These are phyloP conservation scores for Ailuropoda melanoleuca DNA, from an alignment of 2,113 vertebrate species.

Conservation along the genomic window DNA sequence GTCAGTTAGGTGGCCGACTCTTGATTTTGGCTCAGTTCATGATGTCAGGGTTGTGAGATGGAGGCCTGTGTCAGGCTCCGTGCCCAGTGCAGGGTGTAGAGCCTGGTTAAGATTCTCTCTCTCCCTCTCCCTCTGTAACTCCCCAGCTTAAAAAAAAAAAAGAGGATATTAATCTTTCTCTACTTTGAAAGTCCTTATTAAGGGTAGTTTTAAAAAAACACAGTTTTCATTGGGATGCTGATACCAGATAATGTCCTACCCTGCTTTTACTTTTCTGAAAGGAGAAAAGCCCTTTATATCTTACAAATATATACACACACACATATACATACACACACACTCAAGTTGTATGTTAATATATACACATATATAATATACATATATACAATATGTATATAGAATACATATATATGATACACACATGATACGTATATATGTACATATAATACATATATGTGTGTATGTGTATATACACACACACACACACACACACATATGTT, in stretches of 20 bases:
- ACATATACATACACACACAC: neutral
- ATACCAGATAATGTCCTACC: slow-evolving; percentile 21
- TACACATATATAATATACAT: neutral
- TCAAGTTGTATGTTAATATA: neutral
- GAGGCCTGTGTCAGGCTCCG: neutral
- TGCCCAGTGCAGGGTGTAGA: neutral
- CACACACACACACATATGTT: neutral
- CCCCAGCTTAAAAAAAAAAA: no score
- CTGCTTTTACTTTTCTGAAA: slow-evolving; percentile 55
- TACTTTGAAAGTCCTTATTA: slow-evolving; percentile 21
- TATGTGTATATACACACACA: no score
- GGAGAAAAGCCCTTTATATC: slow-evolving; percentile 43
- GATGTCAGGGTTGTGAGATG: neutral
- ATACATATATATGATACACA: neutral
- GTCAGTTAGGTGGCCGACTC: neutral
- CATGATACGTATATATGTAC: neutral
- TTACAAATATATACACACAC: neutral
- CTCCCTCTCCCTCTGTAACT: no score
- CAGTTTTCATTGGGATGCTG: slow-evolving; percentile 42
- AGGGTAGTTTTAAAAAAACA: slow-evolving; percentile 49
- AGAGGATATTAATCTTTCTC: slow-evolving; percentile 9
- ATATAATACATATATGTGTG: neutral
- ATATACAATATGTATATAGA: neutral
- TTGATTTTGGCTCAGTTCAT: neutral
- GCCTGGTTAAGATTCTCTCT: neutral